Conservation (phyloP, 2,797 vertebrate genomes). For the Mionectes olivaceus region DNA sequence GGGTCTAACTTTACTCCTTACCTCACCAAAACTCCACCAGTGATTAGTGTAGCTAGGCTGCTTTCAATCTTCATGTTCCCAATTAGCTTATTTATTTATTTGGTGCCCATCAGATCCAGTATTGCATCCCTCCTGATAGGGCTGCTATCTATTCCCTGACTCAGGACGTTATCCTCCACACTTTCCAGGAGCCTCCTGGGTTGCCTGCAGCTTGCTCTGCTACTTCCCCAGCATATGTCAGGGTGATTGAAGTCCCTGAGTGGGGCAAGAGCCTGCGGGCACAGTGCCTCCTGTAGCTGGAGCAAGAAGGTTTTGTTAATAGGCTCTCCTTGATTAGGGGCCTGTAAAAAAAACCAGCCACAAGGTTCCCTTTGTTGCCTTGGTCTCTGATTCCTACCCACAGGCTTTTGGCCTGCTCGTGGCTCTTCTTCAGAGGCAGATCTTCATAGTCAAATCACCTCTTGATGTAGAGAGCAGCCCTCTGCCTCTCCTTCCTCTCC, state of each 20-base stretch:
- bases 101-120: not conserved
- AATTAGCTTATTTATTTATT: not conserved
- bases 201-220: not conserved
- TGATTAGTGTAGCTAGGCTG: not conserved
- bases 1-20: not conserved
- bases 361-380: not conserved
- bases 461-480: not conserved
- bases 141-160: not conserved
- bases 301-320: not conserved
- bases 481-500: not conserved
- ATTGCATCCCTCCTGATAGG: not conserved
- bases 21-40: not conserved
- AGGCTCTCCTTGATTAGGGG: not conserved
- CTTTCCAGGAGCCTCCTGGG: not conserved
- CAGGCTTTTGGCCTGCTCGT: not conserved
- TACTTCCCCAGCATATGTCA: not conserved
- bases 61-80: accelerated
- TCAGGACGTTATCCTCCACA: not conserved
- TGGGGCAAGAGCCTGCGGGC: not conserved
- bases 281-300: not conserved
- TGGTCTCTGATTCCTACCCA: not conserved
- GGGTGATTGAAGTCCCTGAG: not conserved
- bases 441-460: not conserved
- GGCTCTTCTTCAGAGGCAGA: not conserved
- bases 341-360: not conserved